Base-by-base conservation (phyloP, 2,113 vertebrate genomes). In the Oxyura jamaicensis region DNA sequence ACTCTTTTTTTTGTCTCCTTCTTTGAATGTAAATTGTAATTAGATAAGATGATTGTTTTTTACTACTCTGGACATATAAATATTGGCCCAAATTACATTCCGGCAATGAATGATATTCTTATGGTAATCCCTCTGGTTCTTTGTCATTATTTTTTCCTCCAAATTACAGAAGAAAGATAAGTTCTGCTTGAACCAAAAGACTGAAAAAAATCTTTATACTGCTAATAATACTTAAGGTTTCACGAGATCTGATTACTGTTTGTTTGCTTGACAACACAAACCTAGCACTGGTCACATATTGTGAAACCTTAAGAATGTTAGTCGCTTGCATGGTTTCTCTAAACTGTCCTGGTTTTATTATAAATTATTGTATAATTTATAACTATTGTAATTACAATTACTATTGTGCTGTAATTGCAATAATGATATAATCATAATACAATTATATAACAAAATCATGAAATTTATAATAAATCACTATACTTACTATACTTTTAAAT, bases 1-100 rank as follows among this genome's bases (percentile, higher is more conserved):
- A 13, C 20, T 42, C 19, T 66, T 42, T 65, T 65, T 53, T 36
- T 80, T 83, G 76, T 89, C 33, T 28, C 4, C 56, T 29, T 3
- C 55, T 85, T 44, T 90, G 13, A 63, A 18, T 39, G 10, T 26
- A 63, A 63, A 18, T 25, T 63, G 16, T 39, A 19, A 11, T 36
- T 63, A 25, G 39, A 91, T 69, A 82, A 65, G 63, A 81, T 91
- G 73, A 94, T 86, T 81, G 92, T 76, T 67, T 90, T 91, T 96
- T 95, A 86, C 85, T 95, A 83, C 91, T 96, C 91, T 60, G 44
- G 86, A 79, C 46, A 87, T 92, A 46, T 79, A 53, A 63, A 67
- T 91, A 93, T 88, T 90, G 87, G 59, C 48, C 39, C 80, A 94
- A 94, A 90, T 73, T 88, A 59, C 56, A 94, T 75, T 22, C 60